These are phyloP conservation scores for Diploptera punctata DNA, from an alignment of 2,888 invertebrate species.

Conservation along the genomic window DNA sequence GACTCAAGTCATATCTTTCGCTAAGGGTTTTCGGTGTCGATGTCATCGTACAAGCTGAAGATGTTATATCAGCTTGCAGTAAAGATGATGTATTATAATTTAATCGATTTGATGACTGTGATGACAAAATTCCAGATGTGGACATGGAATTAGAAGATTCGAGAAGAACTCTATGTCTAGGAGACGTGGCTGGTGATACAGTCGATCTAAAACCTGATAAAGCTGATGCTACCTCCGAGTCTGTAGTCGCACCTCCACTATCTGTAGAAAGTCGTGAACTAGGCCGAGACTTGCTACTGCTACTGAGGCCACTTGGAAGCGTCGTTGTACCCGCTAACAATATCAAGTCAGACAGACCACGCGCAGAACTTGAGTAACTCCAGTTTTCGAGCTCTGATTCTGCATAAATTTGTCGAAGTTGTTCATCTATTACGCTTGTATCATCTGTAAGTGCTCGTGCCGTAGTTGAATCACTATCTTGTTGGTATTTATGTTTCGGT, in stretches of 20 bases:
- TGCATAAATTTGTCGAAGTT: slow-evolving; percentile 70
- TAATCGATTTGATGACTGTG: neutral
- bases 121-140: slow-evolving; percentile 14
- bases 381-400: slow-evolving; percentile 69
- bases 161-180: slow-evolving; percentile 32
- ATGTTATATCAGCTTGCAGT: slow-evolving; percentile 17
- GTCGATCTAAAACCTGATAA: slow-evolving; percentile 44
- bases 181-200: slow-evolving; percentile 34
- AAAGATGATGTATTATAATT: slow-evolving; percentile 20
- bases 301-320: slow-evolving; percentile 15
- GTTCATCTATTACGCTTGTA: slow-evolving; percentile 71
- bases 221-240: slow-evolving; percentile 64
- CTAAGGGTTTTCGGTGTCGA: neutral
- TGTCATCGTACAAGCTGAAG: slow-evolving; percentile 2
- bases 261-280: slow-evolving; percentile 70
- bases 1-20: slow-evolving; percentile 16
- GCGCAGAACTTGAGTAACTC: slow-evolving; percentile 71
- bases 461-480: slow-evolving; percentile 38
- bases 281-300: slow-evolving; percentile 58
- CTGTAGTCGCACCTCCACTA: slow-evolving; percentile 63
- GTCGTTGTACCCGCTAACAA: slow-evolving; percentile 54
- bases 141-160: slow-evolving; percentile 54
- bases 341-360: slow-evolving; percentile 66
- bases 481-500: slow-evolving; percentile 30
- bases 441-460: slow-evolving; percentile 62